Evolutionary conservation across 2,113 vertebrate species (phyloP), one percentile per base, ranked within the genome.

Genomic region (Sinocyclocheilus grahami): DNA sequence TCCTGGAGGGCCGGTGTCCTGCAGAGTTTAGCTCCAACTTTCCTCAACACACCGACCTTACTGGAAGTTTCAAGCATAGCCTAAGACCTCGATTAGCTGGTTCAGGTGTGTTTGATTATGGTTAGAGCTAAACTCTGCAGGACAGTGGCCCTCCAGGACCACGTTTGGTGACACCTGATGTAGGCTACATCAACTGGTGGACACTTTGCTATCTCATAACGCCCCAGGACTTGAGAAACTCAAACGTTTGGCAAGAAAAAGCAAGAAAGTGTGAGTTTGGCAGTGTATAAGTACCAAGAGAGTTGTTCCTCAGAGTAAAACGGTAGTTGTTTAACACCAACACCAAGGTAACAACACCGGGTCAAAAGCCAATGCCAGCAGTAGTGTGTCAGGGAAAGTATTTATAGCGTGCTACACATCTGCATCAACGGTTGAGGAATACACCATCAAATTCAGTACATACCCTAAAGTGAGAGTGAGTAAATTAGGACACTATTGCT

Each of bases 401-500:
- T 42, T n/a, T 74, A 46, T 5, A 72, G 69, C 69, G 9, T 72
- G 9, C 20, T 10, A n/a, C 18, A 74, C 14, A 37, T 14, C 24
- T 27, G 24, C 65, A 18, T 37, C 16, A 10, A 42, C 18, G 1
- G 71, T 74, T 20, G 39, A 24, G 1, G 9, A 22, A 39, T 20
- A 22, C 8, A 42, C 6, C 8, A 20, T 72, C 20, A 72, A 74
- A 74, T 74, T 74, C 18, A n/a, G 30, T 37, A 20, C 3, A 22
- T 20, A 0, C 18, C 18, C 16, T n/a, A 5, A 22, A 12, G 10
- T 9, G 18, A 71, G n/a, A 39, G 60, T 48, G 63, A n/a, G 63
- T 53, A 82, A 67, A 55, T 82, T 16, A 37, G 37, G 63, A 53
- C 55, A 24, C 63, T n/a, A 33, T 22, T 24, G 16, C 81, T 82